Evolutionary conservation across 2,113 vertebrate genomes (phyloP).

Genomic region (Plotosus lineatus): DNA sequence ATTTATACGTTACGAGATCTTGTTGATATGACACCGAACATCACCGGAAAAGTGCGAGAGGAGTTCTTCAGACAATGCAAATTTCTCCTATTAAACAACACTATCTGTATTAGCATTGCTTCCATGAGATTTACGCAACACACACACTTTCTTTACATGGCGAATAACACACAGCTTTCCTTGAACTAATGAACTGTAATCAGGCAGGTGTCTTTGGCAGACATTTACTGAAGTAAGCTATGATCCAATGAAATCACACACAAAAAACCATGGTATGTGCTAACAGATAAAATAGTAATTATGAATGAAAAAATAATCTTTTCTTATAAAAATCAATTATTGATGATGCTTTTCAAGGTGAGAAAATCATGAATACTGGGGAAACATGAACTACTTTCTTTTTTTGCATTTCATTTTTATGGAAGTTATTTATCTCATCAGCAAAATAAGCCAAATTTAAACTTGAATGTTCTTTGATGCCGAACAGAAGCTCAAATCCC

Average conservation of each 20-base stretch:
- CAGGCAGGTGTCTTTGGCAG: background rate
- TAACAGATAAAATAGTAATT: background rate
- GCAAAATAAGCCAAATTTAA: background rate
- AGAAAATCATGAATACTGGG: conserved; percentile 6
- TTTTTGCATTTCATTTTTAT: background rate
- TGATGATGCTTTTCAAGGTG: background rate
- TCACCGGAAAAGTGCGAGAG: background rate
- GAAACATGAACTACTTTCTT: background rate
- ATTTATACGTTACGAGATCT: background rate
- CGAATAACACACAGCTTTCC: background rate
- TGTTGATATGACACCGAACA: background rate
- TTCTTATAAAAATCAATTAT: too few species aligned
- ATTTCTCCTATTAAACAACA: background rate
- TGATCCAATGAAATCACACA: background rate
- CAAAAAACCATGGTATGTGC: background rate
- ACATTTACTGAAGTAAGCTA: background rate
- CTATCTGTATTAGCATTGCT: background rate
- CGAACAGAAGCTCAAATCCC: background rate
- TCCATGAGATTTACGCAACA: background rate
- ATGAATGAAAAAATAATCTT: background rate
- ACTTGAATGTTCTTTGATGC: background rate
- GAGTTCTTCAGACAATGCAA: background rate
- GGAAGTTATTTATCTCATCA: conserved; percentile 9
- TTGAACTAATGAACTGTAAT: background rate
- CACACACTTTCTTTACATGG: background rate